Percentiles rank a stretch among this genome's conserved stretches.
Conservation (phyloP, 92 coral and sea anemone species). For the Epizoanthus illoricatus region DNA sequence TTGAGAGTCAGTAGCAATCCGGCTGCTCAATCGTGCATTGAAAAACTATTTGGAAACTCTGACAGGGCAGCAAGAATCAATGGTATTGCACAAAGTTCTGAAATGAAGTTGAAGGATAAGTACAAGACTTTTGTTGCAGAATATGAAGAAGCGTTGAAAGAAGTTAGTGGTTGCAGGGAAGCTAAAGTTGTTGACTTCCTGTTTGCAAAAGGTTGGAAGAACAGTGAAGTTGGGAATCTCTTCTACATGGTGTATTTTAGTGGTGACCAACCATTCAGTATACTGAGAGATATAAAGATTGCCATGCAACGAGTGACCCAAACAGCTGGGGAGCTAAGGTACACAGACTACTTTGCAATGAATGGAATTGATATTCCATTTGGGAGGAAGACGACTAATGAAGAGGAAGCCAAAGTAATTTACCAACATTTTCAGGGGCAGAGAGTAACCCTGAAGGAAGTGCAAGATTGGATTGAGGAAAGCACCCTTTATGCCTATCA, state of each 20-base stretch:
- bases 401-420: conserved; percentile 1
- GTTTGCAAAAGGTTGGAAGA: conserved; percentile 7
- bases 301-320: conserved; percentile 1
- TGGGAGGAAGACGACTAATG: neutral
- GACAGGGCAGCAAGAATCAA: neutral
- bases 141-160: neutral
- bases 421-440: neutral
- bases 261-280: neutral
- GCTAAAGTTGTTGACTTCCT: conserved; percentile 2
- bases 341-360: neutral
- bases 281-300: neutral
- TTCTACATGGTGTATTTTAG: conserved; percentile 30
- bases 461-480: neutral
- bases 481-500: conserved; percentile 2
- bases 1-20: neutral
- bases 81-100: neutral
- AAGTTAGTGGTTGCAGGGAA: neutral
- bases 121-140: neutral
- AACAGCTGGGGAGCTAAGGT: neutral
- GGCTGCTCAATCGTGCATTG: neutral
- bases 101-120: neutral
- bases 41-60: conserved; percentile 13
- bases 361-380: conserved; percentile 19
- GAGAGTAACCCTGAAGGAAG: neutral
- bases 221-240: neutral